These are phyloP conservation scores for Rhagoletis pomonella DNA, from an alignment of 1,140 invertebrate species.

Conservation along the genomic window DNA sequence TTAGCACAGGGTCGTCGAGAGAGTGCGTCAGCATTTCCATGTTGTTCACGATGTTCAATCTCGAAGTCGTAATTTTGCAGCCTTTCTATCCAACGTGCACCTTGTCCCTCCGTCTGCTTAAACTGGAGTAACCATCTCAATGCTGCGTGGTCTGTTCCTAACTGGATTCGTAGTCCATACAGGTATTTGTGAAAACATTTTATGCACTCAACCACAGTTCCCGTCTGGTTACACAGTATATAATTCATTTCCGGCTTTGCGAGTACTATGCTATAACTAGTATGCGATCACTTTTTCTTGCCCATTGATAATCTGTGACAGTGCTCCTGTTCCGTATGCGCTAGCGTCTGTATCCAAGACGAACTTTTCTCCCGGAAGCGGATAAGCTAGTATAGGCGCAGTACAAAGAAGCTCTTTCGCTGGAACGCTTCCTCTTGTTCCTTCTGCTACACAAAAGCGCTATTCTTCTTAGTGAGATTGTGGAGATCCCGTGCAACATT, in stretches of 20 bases:
- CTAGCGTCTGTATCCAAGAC: too few relatives aligned
- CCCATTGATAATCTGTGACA: constrained; percentile 60
- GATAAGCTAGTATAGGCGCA: neutral
- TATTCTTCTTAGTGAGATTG: too few relatives aligned
- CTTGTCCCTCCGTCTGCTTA: constrained; percentile 62
- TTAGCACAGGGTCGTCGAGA: constrained; percentile 58
- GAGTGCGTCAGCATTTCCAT: constrained; percentile 57
- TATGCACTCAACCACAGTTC: constrained; percentile 62
- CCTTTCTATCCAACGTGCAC: constrained; percentile 61
- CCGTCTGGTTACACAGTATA: constrained; percentile 59
- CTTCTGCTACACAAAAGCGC: neutral
- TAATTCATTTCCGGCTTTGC: constrained; percentile 70
- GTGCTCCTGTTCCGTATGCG: constrained; percentile 57
- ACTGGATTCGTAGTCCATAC: constrained; percentile 57
- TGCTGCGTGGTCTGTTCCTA: constrained; percentile 61
- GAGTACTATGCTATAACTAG: constrained; percentile 60
- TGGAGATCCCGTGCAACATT: too few relatives aligned
- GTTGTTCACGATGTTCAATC: constrained; percentile 59
- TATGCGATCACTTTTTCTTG: constrained; percentile 64
- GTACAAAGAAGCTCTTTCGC: neutral
- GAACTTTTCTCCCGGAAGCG: too few relatives aligned
- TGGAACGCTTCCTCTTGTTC: neutral
- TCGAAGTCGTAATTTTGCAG: constrained; percentile 61
- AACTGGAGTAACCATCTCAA: constrained; percentile 63
- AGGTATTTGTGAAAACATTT: constrained; percentile 61